Conservation (phyloP, 1,140 invertebrate species). For the Asbolus verrucosus region DNA sequence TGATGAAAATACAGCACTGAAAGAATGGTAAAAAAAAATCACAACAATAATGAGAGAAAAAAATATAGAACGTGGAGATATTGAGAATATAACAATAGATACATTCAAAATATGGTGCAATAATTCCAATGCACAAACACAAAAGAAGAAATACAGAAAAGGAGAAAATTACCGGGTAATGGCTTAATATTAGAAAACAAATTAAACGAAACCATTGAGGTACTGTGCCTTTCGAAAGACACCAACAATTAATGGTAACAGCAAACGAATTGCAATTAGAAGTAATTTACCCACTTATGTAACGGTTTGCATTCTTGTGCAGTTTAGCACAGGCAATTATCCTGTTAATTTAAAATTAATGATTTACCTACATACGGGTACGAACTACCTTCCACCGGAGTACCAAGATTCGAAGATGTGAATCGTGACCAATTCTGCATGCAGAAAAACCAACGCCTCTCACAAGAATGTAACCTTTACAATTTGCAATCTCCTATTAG, state of each 20-base stretch:
- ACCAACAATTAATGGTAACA: conserved; percentile 12
- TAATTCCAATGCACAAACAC: too few species aligned
- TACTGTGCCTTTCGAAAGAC: too few species aligned
- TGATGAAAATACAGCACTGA: too few species aligned
- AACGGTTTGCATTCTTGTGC: conserved; percentile 2
- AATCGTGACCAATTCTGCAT: conserved; percentile 42
- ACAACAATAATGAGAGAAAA: too few species aligned
- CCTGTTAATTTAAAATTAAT: conserved; percentile 4
- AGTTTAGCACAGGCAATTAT: background rate
- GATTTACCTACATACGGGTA: background rate
- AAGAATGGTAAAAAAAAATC: too few species aligned
- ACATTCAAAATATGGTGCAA: too few species aligned
- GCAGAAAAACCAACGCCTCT: conserved; percentile 41
- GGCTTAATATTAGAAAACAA: background rate
- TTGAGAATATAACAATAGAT: too few species aligned
- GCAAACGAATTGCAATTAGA: conserved; percentile 11
- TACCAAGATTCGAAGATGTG: conserved; percentile 30
- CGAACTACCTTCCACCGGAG: conserved; percentile 24
- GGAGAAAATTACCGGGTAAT: too few species aligned
- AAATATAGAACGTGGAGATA: too few species aligned
- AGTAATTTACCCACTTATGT: background rate
- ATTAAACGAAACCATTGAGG: too few species aligned
- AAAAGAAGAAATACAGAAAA: too few species aligned
- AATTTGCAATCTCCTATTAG: conserved; percentile 30
- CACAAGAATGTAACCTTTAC: conserved; percentile 42